phyloP scores from a whole-genome alignment of 2,888 invertebrate species.

The Watsonalla binaria region DNA sequence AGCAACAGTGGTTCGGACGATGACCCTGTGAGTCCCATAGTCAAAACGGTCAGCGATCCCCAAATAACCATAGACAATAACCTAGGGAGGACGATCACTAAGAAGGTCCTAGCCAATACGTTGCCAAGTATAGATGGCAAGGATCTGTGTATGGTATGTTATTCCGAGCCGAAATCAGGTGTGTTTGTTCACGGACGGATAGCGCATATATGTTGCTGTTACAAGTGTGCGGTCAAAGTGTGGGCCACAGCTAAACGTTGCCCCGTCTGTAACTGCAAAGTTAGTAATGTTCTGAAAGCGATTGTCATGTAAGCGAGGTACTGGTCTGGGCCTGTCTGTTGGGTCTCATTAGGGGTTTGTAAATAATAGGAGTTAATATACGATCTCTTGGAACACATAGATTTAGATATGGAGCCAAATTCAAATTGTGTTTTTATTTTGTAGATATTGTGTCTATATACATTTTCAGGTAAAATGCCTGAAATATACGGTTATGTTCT shows the following conservation, averaged over 20 bases:
- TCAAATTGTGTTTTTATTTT: no score
- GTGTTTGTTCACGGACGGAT: conserved; percentile 83
- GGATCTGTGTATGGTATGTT: conserved; percentile 80
- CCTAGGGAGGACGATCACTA: conserved; percentile 22
- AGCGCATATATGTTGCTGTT: conserved; percentile 84
- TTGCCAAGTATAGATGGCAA: conserved; percentile 39
- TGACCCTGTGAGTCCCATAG: conserved; percentile 41
- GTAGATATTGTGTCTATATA: no score
- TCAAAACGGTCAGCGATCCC: conserved; percentile 67
- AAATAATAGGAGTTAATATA: not conserved
- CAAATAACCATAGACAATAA: conserved; percentile 44
- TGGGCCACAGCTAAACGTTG: conserved; percentile 82
- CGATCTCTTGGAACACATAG: no score
- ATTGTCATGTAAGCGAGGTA: conserved; percentile 60
- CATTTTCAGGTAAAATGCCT: no score
- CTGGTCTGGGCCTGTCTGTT: conserved; percentile 14
- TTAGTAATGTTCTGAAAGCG: conserved; percentile 81
- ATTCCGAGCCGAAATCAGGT: conserved; percentile 80
- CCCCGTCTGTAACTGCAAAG: conserved; percentile 83
- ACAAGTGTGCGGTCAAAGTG: conserved; percentile 82
- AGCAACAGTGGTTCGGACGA: conserved; percentile 35
- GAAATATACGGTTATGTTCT: no score
- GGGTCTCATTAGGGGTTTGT: not conserved
- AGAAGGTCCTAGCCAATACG: conserved; percentile 38
- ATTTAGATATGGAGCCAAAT: no score